A percentile compares a stretch with the other conserved stretches of the same genome.
Evolutionary conservation across 2,888 invertebrate genomes (phyloP).

Genomic region (Hoplodrina blanda): DNA sequence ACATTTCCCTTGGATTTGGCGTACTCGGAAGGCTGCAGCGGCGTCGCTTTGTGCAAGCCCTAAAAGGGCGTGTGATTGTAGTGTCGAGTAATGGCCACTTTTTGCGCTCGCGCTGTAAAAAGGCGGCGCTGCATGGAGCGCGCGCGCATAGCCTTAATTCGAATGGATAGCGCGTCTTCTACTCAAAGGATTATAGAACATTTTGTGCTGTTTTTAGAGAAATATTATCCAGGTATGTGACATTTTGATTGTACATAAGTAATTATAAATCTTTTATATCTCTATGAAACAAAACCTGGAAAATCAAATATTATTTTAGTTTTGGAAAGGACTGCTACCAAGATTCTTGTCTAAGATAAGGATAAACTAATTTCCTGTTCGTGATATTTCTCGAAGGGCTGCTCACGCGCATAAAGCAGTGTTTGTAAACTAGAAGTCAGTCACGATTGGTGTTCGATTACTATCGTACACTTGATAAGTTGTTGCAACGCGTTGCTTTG

Average conservation of each 20-base stretch:
- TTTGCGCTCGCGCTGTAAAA: conserved; percentile 81
- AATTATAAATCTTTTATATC: background rate
- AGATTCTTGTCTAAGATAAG: conserved; percentile 15
- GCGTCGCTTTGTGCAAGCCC: conserved; percentile 78
- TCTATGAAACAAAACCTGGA: background rate
- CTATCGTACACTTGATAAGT: conserved; percentile 52
- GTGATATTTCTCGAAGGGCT: conserved; percentile 32
- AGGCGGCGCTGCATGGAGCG: conserved; percentile 74
- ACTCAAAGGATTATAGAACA: conserved; percentile 34
- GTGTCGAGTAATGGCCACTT: conserved; percentile 79
- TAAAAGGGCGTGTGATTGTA: conserved; percentile 80
- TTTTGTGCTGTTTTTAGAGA: background rate
- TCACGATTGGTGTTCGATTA: conserved; percentile 57
- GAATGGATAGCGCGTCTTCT: conserved; percentile 25
- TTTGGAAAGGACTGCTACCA: background rate
- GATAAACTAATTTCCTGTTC: conserved; percentile 39
- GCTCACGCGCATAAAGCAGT: conserved; percentile 38
- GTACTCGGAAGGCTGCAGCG: conserved; percentile 75
- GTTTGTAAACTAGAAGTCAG: conserved; percentile 54
- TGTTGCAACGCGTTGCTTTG: conserved; percentile 20
- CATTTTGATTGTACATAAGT: background rate
- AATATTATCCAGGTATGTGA: background rate
- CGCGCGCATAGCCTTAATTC: conserved; percentile 51
- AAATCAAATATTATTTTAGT: background rate
- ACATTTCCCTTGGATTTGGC: conserved; percentile 65